Evolutionary conservation across 2,888 invertebrate species (phyloP), one percentile per base, ranked within the genome.

Genomic region (Parasteatoda lunata): DNA sequence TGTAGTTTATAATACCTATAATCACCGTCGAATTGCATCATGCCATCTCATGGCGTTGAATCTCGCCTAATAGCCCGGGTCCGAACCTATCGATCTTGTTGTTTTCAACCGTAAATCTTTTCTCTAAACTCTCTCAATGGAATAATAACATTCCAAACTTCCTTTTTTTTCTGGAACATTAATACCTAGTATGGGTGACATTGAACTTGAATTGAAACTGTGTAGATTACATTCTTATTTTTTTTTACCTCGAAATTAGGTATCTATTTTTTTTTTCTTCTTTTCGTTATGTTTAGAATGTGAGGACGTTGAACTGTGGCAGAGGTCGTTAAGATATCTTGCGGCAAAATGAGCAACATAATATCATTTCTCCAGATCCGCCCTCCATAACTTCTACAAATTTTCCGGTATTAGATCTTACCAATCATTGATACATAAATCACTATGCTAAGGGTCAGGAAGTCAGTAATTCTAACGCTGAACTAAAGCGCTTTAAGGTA

Each of bases 291-390:
- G 15, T 30, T 51, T 48, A 51, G 72, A 77, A 66, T 77, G 48
- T 8, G 68, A 68, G 84, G 78, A 69, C 84, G 51, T 84, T 84
- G 84, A 84, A 78, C 84, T 51, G 11, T 59, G 59, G 49, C 49
- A 69, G 59, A 84, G 84, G 84, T 84, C 84, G 73, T 84, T 75
- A 59, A 52, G 52, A 30, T 79, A 73, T 84, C 84, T 84, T 59
- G 78, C 64, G 84, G 84, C 78, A 15, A 30, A n/a, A 59, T 9
- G 9, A 59, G n/a, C 9, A 13, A 59, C n/a, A 59, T 5, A 59
- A 59, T n/a, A 7, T 4, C 9, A 4, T 59, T 59, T 59, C 59
- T 59, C 4, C 59, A 9, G 59, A 4, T 59, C 59, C 59, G 9
- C 59, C 30, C 59, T 59, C 59, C n/a, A 13, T 13, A 9, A 59